Evolutionary conservation across 2,113 vertebrate species (phyloP).

Genomic region (Mellivora capensis): DNA sequence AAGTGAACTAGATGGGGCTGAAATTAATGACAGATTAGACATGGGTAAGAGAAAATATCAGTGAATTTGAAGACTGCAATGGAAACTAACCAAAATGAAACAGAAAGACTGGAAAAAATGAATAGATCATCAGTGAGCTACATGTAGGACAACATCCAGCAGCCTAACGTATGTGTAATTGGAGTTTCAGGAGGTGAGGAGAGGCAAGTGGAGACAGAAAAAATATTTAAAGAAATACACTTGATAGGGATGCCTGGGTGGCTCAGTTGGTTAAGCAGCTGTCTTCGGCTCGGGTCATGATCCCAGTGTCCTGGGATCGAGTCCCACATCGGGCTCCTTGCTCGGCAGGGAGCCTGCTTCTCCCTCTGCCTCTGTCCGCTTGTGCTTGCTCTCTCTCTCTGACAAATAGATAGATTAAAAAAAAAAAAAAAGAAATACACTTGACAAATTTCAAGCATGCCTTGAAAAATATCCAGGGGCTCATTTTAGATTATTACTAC

Average conservation of each 20-base stretch:
- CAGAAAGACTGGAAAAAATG: background rate
- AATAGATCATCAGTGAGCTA: background rate
- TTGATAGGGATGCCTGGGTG: no score
- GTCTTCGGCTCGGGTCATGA: no score
- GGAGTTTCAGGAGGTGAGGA: background rate
- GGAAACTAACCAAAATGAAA: background rate
- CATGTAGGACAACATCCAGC: background rate
- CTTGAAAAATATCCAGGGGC: background rate
- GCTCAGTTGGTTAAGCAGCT: no score
- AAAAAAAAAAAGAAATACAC: conserved; percentile 8
- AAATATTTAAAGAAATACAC: background rate
- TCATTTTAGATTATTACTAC: background rate
- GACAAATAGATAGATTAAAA: no score
- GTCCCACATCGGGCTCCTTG: no score
- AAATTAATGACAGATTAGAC: background rate
- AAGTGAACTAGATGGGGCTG: background rate
- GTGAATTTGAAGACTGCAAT: background rate
- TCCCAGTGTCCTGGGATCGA: no score
- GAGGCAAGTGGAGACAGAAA: background rate
- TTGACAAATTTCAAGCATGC: background rate
- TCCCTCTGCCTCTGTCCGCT: no score
- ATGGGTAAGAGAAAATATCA: background rate
- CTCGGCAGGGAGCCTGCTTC: no score
- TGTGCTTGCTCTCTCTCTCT: no score
- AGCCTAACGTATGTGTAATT: background rate